phyloP scores from a whole-genome alignment of 2,113 vertebrate genomes.

The Hippopotamus amphibius region DNA sequence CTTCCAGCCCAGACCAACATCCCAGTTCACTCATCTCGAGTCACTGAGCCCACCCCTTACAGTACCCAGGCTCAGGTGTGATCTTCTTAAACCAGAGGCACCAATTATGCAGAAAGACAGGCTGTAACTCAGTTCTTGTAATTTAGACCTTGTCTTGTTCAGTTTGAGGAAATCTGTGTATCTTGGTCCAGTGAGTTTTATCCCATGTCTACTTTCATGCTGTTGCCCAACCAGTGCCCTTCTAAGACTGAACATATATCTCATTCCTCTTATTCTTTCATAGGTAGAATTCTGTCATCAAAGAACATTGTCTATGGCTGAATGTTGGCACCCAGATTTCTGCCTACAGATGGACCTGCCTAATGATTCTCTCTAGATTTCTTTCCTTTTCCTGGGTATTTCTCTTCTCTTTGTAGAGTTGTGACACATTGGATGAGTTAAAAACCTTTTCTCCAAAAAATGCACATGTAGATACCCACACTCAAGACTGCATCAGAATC shows the following conservation, averaged over 20 bases:
- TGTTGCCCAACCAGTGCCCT: not conserved
- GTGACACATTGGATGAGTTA: not conserved
- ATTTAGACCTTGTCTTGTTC: not conserved
- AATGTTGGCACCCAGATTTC: not conserved
- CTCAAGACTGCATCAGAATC: not conserved
- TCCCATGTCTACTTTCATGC: not conserved
- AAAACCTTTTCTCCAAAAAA: not conserved
- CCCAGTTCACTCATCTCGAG: not conserved
- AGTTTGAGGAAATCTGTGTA: not conserved
- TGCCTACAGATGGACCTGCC: not conserved
- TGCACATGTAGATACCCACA: not conserved
- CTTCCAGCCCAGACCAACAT: not conserved
- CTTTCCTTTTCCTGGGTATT: not conserved
- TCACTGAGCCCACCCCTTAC: not conserved
- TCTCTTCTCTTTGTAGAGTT: constrained; percentile 13
- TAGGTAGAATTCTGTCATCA: not conserved
- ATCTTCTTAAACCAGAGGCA: not conserved
- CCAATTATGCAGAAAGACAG: not conserved
- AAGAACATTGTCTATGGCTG: not conserved
- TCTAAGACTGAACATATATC: not conserved
- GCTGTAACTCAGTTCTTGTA: not conserved
- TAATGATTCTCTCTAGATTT: not conserved
- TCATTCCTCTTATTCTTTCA: not conserved
- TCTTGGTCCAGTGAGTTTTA: not conserved
- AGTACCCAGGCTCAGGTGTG: not conserved